Evolutionary conservation across 2,888 invertebrate species (phyloP).

Genomic region (Protodeltote pygarga): DNA sequence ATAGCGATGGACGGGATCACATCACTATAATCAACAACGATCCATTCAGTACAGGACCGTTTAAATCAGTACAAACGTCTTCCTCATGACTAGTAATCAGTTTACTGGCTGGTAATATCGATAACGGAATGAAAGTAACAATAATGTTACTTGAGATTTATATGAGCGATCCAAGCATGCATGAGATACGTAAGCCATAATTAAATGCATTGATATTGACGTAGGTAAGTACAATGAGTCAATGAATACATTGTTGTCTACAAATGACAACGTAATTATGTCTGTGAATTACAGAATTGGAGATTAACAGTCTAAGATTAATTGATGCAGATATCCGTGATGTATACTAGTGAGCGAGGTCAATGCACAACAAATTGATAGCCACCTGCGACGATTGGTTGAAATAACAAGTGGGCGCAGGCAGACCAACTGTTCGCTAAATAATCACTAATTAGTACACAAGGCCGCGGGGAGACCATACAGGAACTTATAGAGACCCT

Average conservation of each 20-base stretch:
- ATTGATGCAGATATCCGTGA: slow-evolving; percentile 31
- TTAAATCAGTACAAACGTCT: slow-evolving; percentile 44
- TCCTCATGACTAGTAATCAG: slow-evolving; percentile 37
- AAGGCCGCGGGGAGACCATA: slow-evolving; percentile 34
- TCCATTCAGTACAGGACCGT: slow-evolving; percentile 36
- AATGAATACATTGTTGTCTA: slow-evolving; percentile 27
- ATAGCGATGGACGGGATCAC: slow-evolving; percentile 51
- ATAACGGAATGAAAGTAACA: slow-evolving; percentile 58
- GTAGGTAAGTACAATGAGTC: slow-evolving; percentile 28
- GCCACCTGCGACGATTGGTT: slow-evolving; percentile 48
- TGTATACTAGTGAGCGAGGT: slow-evolving; percentile 41
- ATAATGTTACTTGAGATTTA: slow-evolving; percentile 30
- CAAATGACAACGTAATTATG: neutral
- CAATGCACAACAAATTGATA: slow-evolving; percentile 50
- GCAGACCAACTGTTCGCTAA: slow-evolving; percentile 50
- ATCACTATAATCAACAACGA: slow-evolving; percentile 41
- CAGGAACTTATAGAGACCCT: slow-evolving; percentile 16
- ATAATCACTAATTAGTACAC: slow-evolving; percentile 49
- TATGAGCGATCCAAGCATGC: slow-evolving; percentile 6
- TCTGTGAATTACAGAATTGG: slow-evolving; percentile 24
- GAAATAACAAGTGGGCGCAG: slow-evolving; percentile 47
- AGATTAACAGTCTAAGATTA: slow-evolving; percentile 36
- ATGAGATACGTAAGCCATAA: slow-evolving; percentile 14
- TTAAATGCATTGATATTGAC: slow-evolving; percentile 24
- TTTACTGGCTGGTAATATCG: no score